Percentiles rank a stretch among this genome's conserved stretches.
Evolutionary conservation across 2,113 vertebrate species (phyloP).

Genomic region (Danio rerio): DNA sequence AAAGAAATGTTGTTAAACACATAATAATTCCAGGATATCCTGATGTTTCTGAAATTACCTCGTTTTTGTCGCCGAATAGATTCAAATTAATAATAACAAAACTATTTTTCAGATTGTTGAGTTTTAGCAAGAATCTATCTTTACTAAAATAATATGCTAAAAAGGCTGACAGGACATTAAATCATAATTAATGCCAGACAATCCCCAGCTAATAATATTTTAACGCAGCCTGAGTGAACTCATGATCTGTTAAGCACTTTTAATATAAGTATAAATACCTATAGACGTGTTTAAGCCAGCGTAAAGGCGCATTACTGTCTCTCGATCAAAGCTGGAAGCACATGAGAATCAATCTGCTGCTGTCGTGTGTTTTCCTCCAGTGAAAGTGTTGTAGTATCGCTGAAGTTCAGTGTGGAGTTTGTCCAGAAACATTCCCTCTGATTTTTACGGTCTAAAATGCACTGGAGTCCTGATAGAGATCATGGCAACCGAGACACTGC

Average conservation of each 20-base stretch:
- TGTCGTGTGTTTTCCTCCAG: neutral
- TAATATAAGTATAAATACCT: neutral
- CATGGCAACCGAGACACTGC: neutral
- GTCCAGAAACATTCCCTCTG: conserved; percentile 1
- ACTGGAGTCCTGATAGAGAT: conserved; percentile 18
- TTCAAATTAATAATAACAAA: no score
- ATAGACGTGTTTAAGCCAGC: neutral
- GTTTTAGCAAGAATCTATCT: no score
- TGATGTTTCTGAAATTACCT: no score
- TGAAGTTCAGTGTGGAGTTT: neutral
- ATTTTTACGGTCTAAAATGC: conserved; percentile 4
- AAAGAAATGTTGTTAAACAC: no score
- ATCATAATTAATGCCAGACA: no score
- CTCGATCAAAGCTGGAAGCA: neutral
- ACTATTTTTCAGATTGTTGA: no score
- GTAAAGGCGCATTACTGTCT: neutral
- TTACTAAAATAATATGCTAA: no score
- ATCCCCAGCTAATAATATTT: no score
- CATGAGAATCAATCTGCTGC: neutral
- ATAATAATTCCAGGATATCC: no score
- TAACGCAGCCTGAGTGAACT: neutral
- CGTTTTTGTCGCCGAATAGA: no score
- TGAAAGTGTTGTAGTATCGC: neutral
- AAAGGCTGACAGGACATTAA: no score
- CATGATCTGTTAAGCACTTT: neutral